phyloP scores from a whole-genome alignment of 2,797 vertebrate genomes.

The Girardinus metallicus region DNA sequence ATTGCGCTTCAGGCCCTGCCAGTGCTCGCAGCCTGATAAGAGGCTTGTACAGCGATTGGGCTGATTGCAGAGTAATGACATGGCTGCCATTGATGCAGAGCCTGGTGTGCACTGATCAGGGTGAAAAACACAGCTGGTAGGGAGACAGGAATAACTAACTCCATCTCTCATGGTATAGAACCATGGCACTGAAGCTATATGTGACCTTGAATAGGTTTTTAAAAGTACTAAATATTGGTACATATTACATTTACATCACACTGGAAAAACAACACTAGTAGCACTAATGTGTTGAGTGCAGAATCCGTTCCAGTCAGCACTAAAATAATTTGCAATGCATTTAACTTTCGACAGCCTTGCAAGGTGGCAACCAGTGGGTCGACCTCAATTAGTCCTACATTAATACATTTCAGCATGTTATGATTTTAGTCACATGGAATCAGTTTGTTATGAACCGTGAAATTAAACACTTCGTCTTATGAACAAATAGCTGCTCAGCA shows the following conservation, averaged over 20 bases:
- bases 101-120: conserved; percentile 58
- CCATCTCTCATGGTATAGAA: not conserved
- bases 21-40: conserved; percentile 62
- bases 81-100: conserved; percentile 51
- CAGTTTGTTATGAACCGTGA: conserved; percentile 20
- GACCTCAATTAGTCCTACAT: conserved; percentile 30
- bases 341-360: conserved; percentile 7
- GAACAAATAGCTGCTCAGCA: conserved; percentile 10
- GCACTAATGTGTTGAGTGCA: not conserved
- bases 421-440: conserved; percentile 20
- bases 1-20: conserved; percentile 62
- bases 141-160: conserved; percentile 36
- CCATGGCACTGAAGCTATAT: too few relatives aligned
- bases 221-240: not conserved
- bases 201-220: not conserved
- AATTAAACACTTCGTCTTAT: conserved; percentile 23
- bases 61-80: conserved; percentile 69
- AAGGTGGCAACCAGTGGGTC: conserved; percentile 9
- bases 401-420: conserved; percentile 16
- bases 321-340: conserved; percentile 12
- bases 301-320: conserved; percentile 4
- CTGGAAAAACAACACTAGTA: not conserved
- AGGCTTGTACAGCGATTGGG: conserved; percentile 52
- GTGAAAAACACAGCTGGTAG: conserved; percentile 61
- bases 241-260: not conserved